phyloP scores from a whole-genome alignment of 2,888 invertebrate genomes.

The Hydraecia micacea region DNA sequence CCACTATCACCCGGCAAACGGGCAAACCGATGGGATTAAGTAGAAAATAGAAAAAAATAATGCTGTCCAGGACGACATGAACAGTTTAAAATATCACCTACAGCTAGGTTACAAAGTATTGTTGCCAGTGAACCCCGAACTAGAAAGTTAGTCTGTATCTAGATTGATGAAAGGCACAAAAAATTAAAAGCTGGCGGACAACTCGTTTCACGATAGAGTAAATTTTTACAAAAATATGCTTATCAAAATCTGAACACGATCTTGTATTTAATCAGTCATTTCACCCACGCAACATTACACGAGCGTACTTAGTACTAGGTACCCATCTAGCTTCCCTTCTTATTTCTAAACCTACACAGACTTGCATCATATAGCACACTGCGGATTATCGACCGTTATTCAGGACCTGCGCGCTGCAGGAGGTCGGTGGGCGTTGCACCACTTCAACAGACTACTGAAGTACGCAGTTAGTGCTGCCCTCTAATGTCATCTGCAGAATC shows the following conservation, averaged over 20 bases:
- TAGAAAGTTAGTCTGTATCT: neutral
- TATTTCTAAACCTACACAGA: neutral
- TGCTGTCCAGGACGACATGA: neutral
- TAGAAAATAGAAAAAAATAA: neutral
- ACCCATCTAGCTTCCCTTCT: neutral
- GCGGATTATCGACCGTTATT: conserved; percentile 17
- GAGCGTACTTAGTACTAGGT: neutral
- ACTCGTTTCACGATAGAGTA: neutral
- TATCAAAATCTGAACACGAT: neutral
- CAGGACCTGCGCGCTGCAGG: conserved; percentile 33
- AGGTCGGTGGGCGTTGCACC: conserved; percentile 19
- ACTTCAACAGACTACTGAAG: neutral
- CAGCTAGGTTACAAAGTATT: neutral
- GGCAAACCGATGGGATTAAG: neutral
- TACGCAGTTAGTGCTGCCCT: conserved; percentile 1
- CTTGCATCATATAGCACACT: conserved; percentile 22
- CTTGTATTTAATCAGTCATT: neutral
- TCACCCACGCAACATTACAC: neutral
- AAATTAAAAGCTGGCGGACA: neutral
- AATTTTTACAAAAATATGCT: neutral
- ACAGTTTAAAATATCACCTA: neutral
- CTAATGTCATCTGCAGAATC: neutral
- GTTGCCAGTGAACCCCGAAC: neutral
- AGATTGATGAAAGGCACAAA: neutral
- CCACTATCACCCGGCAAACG: neutral